phyloP scores from a whole-genome alignment of 2,113 vertebrate genomes.

The Catharus fuscescens region DNA sequence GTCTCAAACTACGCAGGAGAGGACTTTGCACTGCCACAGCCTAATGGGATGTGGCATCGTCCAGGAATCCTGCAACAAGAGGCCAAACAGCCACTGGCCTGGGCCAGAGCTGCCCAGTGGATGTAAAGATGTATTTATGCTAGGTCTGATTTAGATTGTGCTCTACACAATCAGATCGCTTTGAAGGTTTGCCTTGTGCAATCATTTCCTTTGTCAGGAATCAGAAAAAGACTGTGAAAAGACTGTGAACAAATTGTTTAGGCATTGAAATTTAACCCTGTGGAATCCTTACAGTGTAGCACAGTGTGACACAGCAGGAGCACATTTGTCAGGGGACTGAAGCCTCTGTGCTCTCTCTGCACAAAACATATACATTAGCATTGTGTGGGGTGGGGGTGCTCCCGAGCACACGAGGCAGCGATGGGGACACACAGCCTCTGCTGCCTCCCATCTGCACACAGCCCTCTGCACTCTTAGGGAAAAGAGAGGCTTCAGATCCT shows the following conservation, averaged over 20 bases:
- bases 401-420: background rate
- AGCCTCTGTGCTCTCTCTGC: constrained; percentile 27
- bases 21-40: background rate
- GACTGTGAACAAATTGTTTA: constrained; percentile 65
- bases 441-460: background rate
- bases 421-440: background rate
- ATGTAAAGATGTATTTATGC: constrained; percentile 31
- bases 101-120: background rate
- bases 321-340: constrained; percentile 46
- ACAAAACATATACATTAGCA: constrained; percentile 55
- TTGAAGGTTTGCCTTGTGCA: constrained; percentile 56
- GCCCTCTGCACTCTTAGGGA: background rate
- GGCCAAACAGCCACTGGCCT: background rate
- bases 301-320: constrained; percentile 63
- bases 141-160: constrained; percentile 35
- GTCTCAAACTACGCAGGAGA: background rate
- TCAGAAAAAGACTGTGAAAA: constrained; percentile 67
- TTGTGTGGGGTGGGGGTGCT: constrained; percentile 32
- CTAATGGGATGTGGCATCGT: background rate
- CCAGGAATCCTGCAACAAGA: background rate
- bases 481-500: background rate
- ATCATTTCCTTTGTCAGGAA: constrained; percentile 64
- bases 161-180: constrained; percentile 45
- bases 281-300: constrained; percentile 65
- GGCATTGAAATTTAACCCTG: constrained; percentile 66